These are phyloP conservation scores for Chirona hameri DNA, from an alignment of 2,888 invertebrate genomes.

Conservation along the genomic window DNA sequence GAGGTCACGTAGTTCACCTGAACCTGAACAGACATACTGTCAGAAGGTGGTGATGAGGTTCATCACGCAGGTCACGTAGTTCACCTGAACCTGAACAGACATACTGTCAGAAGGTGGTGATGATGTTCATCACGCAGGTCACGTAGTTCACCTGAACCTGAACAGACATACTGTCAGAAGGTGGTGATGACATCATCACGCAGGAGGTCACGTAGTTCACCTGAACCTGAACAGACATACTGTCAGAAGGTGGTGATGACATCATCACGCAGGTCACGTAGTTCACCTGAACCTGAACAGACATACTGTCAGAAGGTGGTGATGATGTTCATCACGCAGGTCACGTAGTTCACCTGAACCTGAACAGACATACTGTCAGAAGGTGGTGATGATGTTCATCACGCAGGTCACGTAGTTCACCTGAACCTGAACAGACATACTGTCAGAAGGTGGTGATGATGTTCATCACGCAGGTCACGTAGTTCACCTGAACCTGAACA, in stretches of 20 bases:
- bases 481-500: conserved; percentile 50
- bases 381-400: conserved; percentile 88
- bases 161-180: conserved; percentile 56
- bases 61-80: conserved; percentile 85
- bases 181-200: conserved; percentile 86
- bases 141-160: conserved; percentile 61
- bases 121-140: conserved; percentile 81
- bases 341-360: conserved; percentile 64
- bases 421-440: conserved; percentile 2
- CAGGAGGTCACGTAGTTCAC: conserved; percentile 74
- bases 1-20: conserved; percentile 67
- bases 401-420: conserved; percentile 76
- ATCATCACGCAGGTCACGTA: conserved; percentile 85
- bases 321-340: conserved; percentile 83
- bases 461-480: conserved; percentile 85
- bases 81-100: conserved; percentile 33
- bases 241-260: conserved; percentile 82
- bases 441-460: conserved; percentile 82
- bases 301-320: conserved; percentile 67
- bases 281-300: conserved; percentile 44
- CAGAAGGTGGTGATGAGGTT: conserved; percentile 88
- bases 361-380: conserved; percentile 52
- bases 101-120: conserved; percentile 72
- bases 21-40: not conserved
- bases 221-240: conserved; percentile 2